These are phyloP conservation scores for Hemiprocne comata DNA, from an alignment of 2,113 vertebrate species.

Conservation along the genomic window DNA sequence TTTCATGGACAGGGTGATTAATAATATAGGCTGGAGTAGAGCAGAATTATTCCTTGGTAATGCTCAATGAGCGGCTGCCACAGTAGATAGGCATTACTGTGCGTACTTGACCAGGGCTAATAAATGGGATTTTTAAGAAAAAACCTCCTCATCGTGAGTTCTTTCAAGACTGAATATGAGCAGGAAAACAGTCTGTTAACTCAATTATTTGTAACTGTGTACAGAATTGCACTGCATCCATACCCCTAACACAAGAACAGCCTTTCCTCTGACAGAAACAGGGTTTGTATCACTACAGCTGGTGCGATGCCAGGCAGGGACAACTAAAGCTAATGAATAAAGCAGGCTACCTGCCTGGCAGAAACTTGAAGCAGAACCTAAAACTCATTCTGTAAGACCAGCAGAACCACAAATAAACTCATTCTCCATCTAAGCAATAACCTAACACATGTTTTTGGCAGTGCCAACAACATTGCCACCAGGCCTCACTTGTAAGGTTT, in stretches of 20 bases:
- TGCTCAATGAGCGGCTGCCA: background rate
- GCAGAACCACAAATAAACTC: background rate
- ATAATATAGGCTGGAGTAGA: background rate
- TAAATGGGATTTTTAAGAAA: background rate
- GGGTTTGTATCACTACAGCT: background rate
- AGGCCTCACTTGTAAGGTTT: background rate
- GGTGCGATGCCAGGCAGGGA: background rate
- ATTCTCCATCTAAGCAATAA: background rate
- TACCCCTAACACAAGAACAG: background rate
- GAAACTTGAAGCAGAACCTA: background rate
- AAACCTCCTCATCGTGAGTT: background rate
- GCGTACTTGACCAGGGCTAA: background rate
- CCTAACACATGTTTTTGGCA: background rate
- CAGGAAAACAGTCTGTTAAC: background rate
- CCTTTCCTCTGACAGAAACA: background rate
- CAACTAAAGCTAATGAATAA: background rate
- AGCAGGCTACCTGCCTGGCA: background rate
- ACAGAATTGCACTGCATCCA: background rate
- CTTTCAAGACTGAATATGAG: background rate
- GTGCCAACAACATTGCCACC: accelerated
- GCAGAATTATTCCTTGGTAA: background rate
- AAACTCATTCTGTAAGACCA: background rate
- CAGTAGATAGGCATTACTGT: background rate
- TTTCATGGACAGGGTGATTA: background rate
- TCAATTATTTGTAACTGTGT: background rate